Evolutionary conservation across 2,888 invertebrate genomes (phyloP), one percentile per base, ranked within the genome.

Genomic region (Microchrysa polita): DNA sequence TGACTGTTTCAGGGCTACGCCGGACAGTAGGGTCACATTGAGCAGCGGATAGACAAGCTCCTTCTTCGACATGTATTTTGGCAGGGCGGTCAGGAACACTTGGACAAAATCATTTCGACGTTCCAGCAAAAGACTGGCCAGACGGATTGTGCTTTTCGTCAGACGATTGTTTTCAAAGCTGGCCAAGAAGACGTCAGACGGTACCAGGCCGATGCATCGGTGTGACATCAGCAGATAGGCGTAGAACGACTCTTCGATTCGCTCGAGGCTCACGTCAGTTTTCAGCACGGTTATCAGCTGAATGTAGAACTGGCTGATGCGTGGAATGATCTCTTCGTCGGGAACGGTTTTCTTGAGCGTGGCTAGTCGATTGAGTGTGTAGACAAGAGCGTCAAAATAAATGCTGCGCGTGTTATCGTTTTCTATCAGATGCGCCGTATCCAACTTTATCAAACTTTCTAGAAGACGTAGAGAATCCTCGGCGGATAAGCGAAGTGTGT

Each of bases 11-110:
- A 82, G 14, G 2, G 73, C 4, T 2, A 42, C 34, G 77, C 80
- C 80, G 84, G 88, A 79, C 79, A 86, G 76, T 79, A 87, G 79
- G 77, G 86, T 77, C 34, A 86, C 86, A 76, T 87, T 86, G 1
- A 90, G 84, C 63, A 93, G 80, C 0, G 91, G 89, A 78, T 93
- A 87, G 1, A 91, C 85, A 1, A 91, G 80, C 79, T 90, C 90
- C 79, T 90, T 88, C 80, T 89, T 89, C 12, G 86, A 83, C 55
- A 90, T 81, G 63, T 88, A 82, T 67, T 85, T 86, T 0, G 80
- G 79, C 22, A 83, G 72, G 0, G 80, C 69, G 9, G 79, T 72
- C 0, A 77, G 42, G 73, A 83, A 82, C 20, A 75, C 73, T 1
- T 23, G 23, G 0, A 77, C 59, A 22, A 81, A 67, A 10, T 76